These are phyloP conservation scores for Psittacara wagleri DNA, from an alignment of 2,113 vertebrate species.

Conservation along the genomic window DNA sequence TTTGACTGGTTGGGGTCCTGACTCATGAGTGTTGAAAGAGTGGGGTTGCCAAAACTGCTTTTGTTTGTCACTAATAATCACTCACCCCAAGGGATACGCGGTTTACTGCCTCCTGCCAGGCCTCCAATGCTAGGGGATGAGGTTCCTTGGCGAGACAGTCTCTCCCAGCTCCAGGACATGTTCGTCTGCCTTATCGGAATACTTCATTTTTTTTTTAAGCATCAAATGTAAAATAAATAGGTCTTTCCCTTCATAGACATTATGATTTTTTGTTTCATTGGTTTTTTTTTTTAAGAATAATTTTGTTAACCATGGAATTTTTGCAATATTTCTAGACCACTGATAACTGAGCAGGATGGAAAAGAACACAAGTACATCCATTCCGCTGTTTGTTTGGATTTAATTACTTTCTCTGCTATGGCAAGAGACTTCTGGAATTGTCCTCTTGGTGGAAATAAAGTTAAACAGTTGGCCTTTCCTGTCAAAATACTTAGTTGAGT, in stretches of 20 bases:
- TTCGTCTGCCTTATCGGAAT: constrained; percentile 43
- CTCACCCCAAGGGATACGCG: constrained; percentile 17
- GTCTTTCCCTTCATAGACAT: not conserved
- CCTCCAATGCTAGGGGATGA: not conserved
- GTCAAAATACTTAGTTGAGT: constrained; percentile 21
- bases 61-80: constrained; percentile 60
- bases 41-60: constrained; percentile 36
- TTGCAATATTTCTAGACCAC: constrained; percentile 29
- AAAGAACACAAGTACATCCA: constrained; percentile 32
- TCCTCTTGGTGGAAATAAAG: constrained; percentile 22
- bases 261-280: not conserved
- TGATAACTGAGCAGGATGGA: constrained; percentile 32
- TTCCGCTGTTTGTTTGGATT: not conserved
- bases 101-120: constrained; percentile 38
- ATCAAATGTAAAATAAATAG: constrained; percentile 16
- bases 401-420: constrained; percentile 8
- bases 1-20: constrained; percentile 44
- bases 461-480: not conserved
- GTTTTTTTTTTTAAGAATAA: not conserved
- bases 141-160: constrained; percentile 51
- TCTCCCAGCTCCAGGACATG: constrained; percentile 5
- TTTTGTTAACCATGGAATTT: constrained; percentile 17
- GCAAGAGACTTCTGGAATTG: constrained; percentile 23
- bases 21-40: constrained; percentile 38
- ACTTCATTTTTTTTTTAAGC: not conserved